Evolutionary conservation across 2,797 vertebrate species (phyloP), one percentile per base, ranked within the genome.

Genomic region (Diceros bicornis): DNA sequence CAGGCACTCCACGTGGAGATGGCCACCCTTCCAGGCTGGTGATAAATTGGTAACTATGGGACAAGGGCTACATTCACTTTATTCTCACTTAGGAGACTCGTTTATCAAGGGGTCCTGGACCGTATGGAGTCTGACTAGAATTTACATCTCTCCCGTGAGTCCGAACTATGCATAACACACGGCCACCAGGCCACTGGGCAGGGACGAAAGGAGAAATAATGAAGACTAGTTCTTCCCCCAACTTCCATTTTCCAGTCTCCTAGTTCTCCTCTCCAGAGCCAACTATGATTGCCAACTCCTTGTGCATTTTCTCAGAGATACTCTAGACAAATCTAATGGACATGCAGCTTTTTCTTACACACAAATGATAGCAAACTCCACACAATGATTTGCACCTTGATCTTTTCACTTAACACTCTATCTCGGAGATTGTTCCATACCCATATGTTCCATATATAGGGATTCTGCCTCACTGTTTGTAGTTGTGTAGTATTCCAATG

Each of bases 291-390:
- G 41, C 9, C 41, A 69, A 37, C 20, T 16, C 27, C 27, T 44
- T 44, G 27, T 21, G 37, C 3, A 23, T 37, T 6, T 59, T 52
- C 23, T 12, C 41, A 18, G 34, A 88, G 82, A n/a, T 23, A 4
- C 10, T 74, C 44, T 9, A 84, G 13, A 62, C 57, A 12, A 2
- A 29, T 29, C 18, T 23, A 37, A 75, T 2, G 14, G 21, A 14
- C 32, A 50, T 1, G 1, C 0, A 13, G 6, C 41, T 7, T 61
- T 17, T 18, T 9, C 13, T 78, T 29, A 34, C 3, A 27, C n/a
- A 59, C 4, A 6, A 6, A 52, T 16, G 18, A 14, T 6, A 61
- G 23, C 4, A 12, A 29, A 20, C 41, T 32, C 87, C 12, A 13
- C 59, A 61, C 11, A 71, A 32, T 4, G 29, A 57, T 25, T n/a